Evolutionary conservation across 2,113 vertebrate species (phyloP).

Genomic region (Argyrosomus japonicus): DNA sequence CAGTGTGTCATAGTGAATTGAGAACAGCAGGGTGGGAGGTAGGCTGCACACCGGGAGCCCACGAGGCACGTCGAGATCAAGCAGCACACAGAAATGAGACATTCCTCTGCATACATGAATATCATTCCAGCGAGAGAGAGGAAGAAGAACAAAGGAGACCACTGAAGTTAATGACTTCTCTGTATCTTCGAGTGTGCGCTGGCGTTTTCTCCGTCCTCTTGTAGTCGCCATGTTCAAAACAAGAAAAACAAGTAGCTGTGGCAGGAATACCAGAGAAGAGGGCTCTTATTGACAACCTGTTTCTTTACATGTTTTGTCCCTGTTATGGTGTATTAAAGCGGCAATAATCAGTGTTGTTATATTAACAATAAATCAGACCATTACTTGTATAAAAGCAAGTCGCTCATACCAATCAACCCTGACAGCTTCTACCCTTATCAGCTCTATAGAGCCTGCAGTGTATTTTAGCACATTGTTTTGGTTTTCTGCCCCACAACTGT

Average conservation of each 20-base stretch:
- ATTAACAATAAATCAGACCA: background rate
- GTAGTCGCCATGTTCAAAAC: background rate
- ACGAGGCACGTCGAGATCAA: constrained; percentile 60
- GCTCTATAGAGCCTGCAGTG: too few relatives aligned
- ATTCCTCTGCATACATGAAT: constrained; percentile 76
- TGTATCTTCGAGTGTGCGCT: constrained; percentile 30
- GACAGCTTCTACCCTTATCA: background rate
- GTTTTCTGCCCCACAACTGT: background rate
- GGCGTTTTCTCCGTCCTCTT: constrained; percentile 7
- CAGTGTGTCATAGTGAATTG: constrained; percentile 63
- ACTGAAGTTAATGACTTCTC: constrained; percentile 55
- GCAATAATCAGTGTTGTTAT: background rate
- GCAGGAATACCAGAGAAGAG: constrained; percentile 3
- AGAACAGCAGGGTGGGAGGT: constrained; percentile 65
- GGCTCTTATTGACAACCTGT: background rate
- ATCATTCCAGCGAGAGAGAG: constrained; percentile 35
- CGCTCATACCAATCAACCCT: background rate
- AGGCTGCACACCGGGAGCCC: constrained; percentile 56
- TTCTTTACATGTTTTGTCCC: background rate
- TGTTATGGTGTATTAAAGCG: constrained; percentile 4
- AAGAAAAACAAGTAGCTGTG: constrained; percentile 26
- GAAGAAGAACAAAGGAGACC: constrained; percentile 55
- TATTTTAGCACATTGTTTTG: background rate
- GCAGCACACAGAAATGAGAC: constrained; percentile 53
- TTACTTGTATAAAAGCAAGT: too few relatives aligned